Evolutionary conservation across 2,888 invertebrate genomes (phyloP), one percentile per base, ranked within the genome.

Genomic region (Coecobrya sp.): DNA sequence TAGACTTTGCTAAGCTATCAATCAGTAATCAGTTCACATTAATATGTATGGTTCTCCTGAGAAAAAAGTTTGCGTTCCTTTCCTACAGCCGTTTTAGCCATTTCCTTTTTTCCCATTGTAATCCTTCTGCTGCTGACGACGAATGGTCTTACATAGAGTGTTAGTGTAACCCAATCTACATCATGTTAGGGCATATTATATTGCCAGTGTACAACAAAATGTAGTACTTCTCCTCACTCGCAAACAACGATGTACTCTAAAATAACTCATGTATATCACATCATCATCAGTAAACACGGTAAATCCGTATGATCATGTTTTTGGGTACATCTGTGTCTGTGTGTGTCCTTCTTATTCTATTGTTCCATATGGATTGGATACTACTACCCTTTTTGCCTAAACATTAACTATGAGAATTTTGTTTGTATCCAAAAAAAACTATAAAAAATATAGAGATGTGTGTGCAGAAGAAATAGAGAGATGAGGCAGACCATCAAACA

Each of bases 61-160:
- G n/a, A n/a, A n/a, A n/a, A n/a, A n/a, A n/a, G n/a, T 36, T 36
- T 36, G 36, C 76, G 76, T 76, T 76, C 76, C 45, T 76, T 76
- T 76, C 19, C 8, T 76, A 76, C 76, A 76, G n/a, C 76, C 76
- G 76, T 76, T 76, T 45, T 25, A 49, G 22, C 19, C 76, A 45
- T 42, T 49, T 45, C 45, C 25, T 11, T 65, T 68, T 8, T 68
- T 7, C 27, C 30, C 27, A 68, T 68, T 19, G 68, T 68, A 68
- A 68, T 25, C 0, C 16, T 65, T 0, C 27, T 68, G 27, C 68
- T 68, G 68, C 30, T 30, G 30, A 36, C 4, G 27, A 30, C 5
- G 8, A 30, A 30, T 11, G 49, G 3, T 13, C 10, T 49, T 49
- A 49, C 13, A 13, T 10, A 49, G 49, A 36, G 36, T 4, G 36